Evolutionary conservation across 2,888 invertebrate genomes (phyloP).

Genomic region (Scaptomyza caliginosa): DNA sequence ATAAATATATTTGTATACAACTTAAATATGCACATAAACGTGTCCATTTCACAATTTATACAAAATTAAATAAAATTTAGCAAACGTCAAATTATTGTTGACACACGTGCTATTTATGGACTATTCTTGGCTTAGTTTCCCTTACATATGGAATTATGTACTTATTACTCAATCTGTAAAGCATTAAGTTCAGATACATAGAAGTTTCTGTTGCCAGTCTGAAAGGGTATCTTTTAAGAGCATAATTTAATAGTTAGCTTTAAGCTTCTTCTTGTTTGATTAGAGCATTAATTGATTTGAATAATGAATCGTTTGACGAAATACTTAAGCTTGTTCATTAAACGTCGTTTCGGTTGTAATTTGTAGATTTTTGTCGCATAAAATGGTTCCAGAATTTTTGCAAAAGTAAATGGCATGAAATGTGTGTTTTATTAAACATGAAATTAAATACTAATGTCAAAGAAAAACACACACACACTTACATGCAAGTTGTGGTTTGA

Average conservation of each 20-base stretch:
- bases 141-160: neutral
- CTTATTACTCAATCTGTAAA: neutral
- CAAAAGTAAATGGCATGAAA: neutral
- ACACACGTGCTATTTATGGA: neutral
- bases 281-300: neutral
- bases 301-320: neutral
- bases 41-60: neutral
- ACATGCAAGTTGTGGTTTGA: neutral
- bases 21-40: constrained; percentile 4
- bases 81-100: neutral
- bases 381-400: neutral
- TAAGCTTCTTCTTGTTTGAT: neutral
- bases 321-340: neutral
- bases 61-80: neutral
- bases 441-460: neutral
- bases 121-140: neutral
- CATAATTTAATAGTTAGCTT: neutral
- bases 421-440: neutral
- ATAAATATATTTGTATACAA: constrained; percentile 7
- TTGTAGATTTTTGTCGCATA: neutral
- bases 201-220: neutral
- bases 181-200: neutral
- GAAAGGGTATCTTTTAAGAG: neutral
- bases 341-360: neutral
- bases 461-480: neutral